Conservation (phyloP, 2,797 vertebrate species). For the Lutjanus campechanus region DNA sequence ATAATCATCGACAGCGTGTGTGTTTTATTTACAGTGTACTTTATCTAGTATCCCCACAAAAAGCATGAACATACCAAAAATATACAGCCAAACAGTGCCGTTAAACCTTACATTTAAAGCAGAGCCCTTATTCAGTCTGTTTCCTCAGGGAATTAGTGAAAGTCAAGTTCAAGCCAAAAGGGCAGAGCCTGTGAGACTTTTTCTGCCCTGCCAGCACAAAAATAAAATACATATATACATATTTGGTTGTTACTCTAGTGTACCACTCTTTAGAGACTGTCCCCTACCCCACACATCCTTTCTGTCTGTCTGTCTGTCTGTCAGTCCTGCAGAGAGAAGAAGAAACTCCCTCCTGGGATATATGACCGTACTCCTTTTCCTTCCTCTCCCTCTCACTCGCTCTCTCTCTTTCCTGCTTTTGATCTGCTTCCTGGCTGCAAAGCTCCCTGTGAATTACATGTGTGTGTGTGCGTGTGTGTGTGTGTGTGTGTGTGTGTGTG, state of each 20-base stretch:
- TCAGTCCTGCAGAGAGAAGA: slow-evolving; percentile 2
- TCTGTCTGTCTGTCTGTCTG: slow-evolving; percentile 6
- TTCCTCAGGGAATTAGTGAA: neutral
- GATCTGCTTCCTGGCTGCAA: slow-evolving; percentile 46
- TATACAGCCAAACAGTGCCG: neutral
- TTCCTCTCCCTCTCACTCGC: slow-evolving; percentile 34
- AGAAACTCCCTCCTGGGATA: slow-evolving; percentile 30
- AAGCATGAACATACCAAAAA: neutral
- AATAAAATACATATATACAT: neutral
- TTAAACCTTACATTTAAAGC: neutral
- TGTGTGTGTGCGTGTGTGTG: slow-evolving; percentile 9
- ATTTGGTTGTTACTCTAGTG: neutral
- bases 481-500: too few species aligned
- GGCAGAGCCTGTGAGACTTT: neutral
- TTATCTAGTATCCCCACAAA: neutral
- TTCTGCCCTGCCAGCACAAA: neutral
- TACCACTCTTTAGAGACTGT: neutral
- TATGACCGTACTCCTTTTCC: slow-evolving; percentile 39
- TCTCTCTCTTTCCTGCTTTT: slow-evolving; percentile 62
- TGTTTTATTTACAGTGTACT: neutral
- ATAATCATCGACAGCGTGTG: neutral
- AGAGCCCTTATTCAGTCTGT: neutral
- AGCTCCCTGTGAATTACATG: slow-evolving; percentile 15
- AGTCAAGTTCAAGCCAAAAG: neutral
- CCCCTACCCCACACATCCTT: too few species aligned